Base-by-base conservation (phyloP, 2,888 invertebrate genomes). In the Cecidostiba fungosa region DNA sequence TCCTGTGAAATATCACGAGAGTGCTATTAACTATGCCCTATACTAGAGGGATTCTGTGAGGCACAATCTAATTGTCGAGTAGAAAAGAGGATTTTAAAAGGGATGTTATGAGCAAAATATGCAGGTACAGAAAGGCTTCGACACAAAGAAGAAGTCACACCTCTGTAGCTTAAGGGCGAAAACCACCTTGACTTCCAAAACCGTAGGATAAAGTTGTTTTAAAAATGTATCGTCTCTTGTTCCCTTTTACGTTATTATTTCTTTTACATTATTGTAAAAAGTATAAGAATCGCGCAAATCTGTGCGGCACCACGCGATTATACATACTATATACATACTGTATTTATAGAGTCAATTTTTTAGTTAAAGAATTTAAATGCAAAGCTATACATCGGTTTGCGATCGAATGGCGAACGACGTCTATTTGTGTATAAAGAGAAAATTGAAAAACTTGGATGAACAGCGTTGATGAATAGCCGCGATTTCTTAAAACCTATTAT, bases 101-200 rank as follows among this genome's bases (percentile, higher is more conserved):
- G 23, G 69, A 54, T 66, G 12, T 26, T 54, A 62, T 62, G 29
- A 59, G 62, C 16, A 47, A 82, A 39, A 54, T 16, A 70, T 59
- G 23, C 54, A 79, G 78, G 26, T 78, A 69, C 19, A 3, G 69
- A 78, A 76, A 14, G 69, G 59, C 43, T 85, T 74, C 74, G 19
- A 54, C 39, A 36, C 77, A 50, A 66, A 19, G 76, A 76, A 16
- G 62, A 78, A 79, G 76, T 79, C 47, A 74, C 50, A 59, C 62
- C 50, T 76, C 62, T 76, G 12, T 86, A 83, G 79, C 43, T 76
- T 82, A 83, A 86, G 74, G 69, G 85, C 82, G 76, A 82, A 85
- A 79, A 83, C 78, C 78, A 86, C 73, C 54, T 84, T 84, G 86
- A 86, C 86, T 86, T 86, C 86, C 86, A 86, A 86, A 81, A 84